Conservation (phyloP, 2,888 invertebrate genomes). For the Cryptocephalus moraei region DNA sequence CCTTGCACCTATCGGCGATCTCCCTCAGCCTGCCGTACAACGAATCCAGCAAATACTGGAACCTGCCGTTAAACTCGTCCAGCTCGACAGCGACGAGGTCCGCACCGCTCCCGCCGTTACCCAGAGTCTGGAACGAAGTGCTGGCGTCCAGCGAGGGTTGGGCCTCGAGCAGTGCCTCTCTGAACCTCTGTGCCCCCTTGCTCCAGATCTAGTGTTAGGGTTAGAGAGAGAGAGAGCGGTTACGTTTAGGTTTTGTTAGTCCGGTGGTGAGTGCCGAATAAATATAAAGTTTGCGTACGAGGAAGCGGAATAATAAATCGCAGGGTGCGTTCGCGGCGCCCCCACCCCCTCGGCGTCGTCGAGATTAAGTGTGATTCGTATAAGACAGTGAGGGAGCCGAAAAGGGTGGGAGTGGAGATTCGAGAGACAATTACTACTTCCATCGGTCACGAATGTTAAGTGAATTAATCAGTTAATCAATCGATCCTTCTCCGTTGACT, state of each 20-base stretch:
- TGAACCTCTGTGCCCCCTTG: conserved; percentile 73
- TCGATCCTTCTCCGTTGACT: too few species aligned
- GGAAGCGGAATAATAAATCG: too few species aligned
- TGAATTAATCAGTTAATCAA: too few species aligned
- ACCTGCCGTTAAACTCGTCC: conserved; percentile 71
- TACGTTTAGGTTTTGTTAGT: conserved; percentile 27
- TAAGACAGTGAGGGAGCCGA: neutral
- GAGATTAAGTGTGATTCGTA: neutral
- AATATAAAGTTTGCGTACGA: too few species aligned
- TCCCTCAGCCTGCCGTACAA: conserved; percentile 60
- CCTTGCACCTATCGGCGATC: conserved; percentile 56
- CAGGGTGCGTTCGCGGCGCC: too few species aligned
- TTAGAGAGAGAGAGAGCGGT: conserved; percentile 37
- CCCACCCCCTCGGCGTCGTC: too few species aligned
- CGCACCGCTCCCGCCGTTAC: conserved; percentile 44
- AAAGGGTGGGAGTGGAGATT: neutral
- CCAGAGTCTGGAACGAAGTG: conserved; percentile 27
- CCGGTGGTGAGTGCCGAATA: too few species aligned
- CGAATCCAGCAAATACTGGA: conserved; percentile 59
- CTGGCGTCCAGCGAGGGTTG: conserved; percentile 67
- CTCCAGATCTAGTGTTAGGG: conserved; percentile 67
- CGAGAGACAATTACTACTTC: too few species aligned
- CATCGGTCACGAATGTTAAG: too few species aligned
- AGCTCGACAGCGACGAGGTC: conserved; percentile 67
- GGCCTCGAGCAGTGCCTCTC: conserved; percentile 70